Conservation (phyloP, 2,797 vertebrate species). For the Rhinella marina region DNA sequence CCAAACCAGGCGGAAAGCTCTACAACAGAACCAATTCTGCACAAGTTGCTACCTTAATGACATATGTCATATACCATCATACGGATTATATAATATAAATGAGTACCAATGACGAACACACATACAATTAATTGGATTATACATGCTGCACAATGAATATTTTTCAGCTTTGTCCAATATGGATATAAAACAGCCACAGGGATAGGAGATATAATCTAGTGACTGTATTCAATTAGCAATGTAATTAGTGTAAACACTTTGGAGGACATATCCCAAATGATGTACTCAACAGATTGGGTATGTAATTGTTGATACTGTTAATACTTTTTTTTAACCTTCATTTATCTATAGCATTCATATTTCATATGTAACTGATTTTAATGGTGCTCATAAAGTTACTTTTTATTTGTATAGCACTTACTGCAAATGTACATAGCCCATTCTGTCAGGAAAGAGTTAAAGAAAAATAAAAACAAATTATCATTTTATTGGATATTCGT, state of each 20-base stretch:
- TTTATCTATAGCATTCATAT: background rate
- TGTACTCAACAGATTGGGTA: background rate
- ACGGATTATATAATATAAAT: background rate
- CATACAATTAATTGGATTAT: background rate
- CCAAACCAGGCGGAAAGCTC: background rate
- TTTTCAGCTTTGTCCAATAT: background rate
- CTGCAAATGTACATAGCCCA: background rate
- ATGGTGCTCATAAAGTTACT: background rate
- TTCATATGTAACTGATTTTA: slow-evolving; percentile 1
- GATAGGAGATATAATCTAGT: slow-evolving; percentile 6
- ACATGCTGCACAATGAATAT: background rate
- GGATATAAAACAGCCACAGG: background rate
- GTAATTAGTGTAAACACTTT: slow-evolving; percentile 1
- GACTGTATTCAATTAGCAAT: background rate
- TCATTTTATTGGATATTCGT: background rate
- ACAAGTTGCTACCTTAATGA: background rate
- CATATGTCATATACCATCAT: background rate
- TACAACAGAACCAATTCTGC: background rate
- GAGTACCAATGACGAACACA: background rate
- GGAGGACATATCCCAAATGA: slow-evolving; percentile 11
- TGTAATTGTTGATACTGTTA: background rate
- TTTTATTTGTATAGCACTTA: slow-evolving; percentile 7
- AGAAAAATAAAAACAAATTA: background rate
- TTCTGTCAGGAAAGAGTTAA: background rate
- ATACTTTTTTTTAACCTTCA: background rate